Evolutionary conservation across 2,797 vertebrate species (phyloP).

Genomic region (Nannoperca australis): DNA sequence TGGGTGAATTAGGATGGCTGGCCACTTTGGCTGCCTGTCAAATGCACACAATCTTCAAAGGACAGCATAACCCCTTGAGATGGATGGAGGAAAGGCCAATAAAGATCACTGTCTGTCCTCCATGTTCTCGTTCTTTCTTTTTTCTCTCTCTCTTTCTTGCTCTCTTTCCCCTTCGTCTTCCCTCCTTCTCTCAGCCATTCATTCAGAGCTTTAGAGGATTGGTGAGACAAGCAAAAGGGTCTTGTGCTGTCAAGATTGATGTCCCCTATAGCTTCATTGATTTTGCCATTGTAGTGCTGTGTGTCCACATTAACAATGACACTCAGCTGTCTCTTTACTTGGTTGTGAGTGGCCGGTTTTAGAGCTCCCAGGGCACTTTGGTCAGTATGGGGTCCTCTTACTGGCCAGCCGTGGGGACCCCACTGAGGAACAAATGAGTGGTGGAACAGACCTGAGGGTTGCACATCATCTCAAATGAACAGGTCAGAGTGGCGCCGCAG

Average conservation of each 20-base stretch:
- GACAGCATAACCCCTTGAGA: constrained; percentile 68
- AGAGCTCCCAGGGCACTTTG: constrained; percentile 79
- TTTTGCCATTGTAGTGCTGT: constrained; percentile 88
- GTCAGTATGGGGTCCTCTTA: constrained; percentile 78
- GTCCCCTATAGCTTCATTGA: constrained; percentile 87
- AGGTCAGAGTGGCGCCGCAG: constrained; percentile 79
- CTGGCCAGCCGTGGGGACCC: constrained; percentile 71
- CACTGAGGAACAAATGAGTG: constrained; percentile 78
- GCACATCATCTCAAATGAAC: constrained; percentile 88
- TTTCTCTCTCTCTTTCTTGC: constrained; percentile 3
- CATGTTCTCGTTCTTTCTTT: constrained; percentile 23
- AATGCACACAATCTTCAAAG: constrained; percentile 72
- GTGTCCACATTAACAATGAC: constrained; percentile 89
- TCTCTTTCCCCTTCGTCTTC: not conserved
- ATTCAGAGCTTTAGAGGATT: constrained; percentile 70
- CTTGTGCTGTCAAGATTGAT: constrained; percentile 86
- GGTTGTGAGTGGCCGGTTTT: constrained; percentile 79
- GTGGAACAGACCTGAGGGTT: constrained; percentile 79
- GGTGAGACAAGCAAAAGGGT: constrained; percentile 74
- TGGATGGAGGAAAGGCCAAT: constrained; percentile 67
- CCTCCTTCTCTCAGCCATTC: constrained; percentile 50
- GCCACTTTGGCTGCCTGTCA: constrained; percentile 73
- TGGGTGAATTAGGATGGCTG: constrained; percentile 71
- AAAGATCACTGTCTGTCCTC: constrained; percentile 63
- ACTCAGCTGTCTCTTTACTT: constrained; percentile 87